Evolutionary conservation across 2,797 vertebrate species (phyloP).

Genomic region (Paratrypauchen microcephalus): DNA sequence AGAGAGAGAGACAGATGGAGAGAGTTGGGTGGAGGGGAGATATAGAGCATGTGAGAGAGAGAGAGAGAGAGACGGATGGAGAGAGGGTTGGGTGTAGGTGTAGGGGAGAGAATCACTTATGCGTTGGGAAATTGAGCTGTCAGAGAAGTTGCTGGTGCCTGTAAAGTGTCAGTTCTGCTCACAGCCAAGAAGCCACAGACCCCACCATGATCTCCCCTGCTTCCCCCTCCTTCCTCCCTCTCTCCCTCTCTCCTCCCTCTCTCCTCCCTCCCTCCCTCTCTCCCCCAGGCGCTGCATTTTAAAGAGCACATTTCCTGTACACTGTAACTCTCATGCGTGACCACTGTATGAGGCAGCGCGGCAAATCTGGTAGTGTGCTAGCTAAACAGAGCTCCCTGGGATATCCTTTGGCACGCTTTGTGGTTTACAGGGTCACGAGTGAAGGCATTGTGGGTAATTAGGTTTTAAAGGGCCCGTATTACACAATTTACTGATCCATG

Average conservation of each 20-base stretch:
- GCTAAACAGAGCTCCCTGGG: background rate
- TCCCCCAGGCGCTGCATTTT: constrained; percentile 4
- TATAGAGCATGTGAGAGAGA: background rate
- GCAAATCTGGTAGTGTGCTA: background rate
- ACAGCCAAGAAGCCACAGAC: constrained; percentile 10
- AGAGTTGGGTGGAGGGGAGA: background rate
- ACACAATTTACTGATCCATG: too few species aligned
- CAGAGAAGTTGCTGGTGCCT: constrained; percentile 12
- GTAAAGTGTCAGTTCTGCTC: constrained; percentile 32
- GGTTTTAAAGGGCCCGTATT: too few species aligned
- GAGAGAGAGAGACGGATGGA: constrained; percentile 1
- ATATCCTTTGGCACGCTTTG: background rate
- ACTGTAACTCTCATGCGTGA: constrained; percentile 1
- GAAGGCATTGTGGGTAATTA: background rate
- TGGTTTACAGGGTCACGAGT: background rate
- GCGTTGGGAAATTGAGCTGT: constrained; percentile 18
- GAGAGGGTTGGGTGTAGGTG: background rate
- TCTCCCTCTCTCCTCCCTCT: too few species aligned
- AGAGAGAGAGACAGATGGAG: background rate
- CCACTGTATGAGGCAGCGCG: background rate
- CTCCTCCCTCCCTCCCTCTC: background rate
- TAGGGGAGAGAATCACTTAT: constrained; percentile 13
- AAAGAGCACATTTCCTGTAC: background rate
- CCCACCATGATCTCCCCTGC: background rate
- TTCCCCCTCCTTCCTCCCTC: background rate